Conservation (phyloP, 1,140 invertebrate species). For the Dolichoris vasculosae region DNA sequence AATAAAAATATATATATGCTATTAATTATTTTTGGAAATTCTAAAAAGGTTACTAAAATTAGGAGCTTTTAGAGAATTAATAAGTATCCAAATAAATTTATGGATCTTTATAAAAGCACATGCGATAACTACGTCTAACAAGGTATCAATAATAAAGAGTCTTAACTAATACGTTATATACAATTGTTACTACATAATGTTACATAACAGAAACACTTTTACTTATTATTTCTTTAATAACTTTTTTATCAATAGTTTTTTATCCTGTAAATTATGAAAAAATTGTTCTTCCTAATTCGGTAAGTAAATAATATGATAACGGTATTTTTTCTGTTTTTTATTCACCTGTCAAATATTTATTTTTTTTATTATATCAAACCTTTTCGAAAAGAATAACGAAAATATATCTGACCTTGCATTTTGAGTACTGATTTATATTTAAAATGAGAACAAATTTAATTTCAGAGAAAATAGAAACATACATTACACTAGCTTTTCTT, state of each 20-base stretch:
- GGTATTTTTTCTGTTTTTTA: constrained; percentile 1
- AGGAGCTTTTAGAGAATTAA: too few species aligned
- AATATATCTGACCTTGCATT: not conserved
- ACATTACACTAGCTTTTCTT: too few species aligned
- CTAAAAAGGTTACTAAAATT: too few species aligned
- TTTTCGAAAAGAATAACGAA: not conserved
- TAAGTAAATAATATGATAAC: not conserved
- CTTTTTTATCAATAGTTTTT: constrained; percentile 30
- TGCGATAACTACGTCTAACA: constrained; percentile 18
- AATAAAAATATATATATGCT: too few species aligned
- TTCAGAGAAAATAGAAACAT: too few species aligned
- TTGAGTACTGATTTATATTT: too few species aligned
- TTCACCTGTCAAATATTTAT: not conserved
- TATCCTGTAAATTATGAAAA: constrained; percentile 7
- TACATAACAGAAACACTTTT: constrained; percentile 23
- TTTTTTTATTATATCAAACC: not conserved
- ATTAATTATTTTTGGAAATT: too few species aligned
- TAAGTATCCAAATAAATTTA: not conserved
- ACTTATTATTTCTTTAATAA: constrained; percentile 15
- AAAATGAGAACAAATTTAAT: too few species aligned
- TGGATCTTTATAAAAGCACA: not conserved
- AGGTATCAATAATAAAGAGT: constrained; percentile 46
- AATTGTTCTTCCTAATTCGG: not conserved
- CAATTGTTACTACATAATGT: not conserved
- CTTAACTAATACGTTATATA: constrained; percentile 24